A percentile compares a stretch with the other conserved stretches of the same genome.
Evolutionary conservation across 2,888 invertebrate genomes (phyloP).

Genomic region (Megastigmus dorsalis): DNA sequence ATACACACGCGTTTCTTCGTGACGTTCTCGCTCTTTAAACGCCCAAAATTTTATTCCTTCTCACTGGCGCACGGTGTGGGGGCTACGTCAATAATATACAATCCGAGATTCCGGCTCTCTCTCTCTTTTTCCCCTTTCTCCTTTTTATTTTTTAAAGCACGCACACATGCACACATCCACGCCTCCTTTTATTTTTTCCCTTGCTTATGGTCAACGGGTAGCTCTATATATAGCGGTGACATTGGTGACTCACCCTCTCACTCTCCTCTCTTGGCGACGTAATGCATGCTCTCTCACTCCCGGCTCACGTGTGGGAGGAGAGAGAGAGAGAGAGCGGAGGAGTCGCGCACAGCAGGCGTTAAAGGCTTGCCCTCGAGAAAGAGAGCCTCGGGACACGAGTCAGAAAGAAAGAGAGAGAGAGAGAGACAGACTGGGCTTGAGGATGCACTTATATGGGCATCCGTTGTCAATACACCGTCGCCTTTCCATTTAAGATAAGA

Average conservation of each 20-base stretch:
- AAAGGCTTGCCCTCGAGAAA: constrained; percentile 36
- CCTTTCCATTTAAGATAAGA: constrained; percentile 62
- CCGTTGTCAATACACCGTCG: constrained; percentile 61
- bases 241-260: constrained; percentile 70
- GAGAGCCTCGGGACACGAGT: constrained; percentile 33
- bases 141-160: background rate
- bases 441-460: constrained; percentile 72
- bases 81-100: too few relatives aligned
- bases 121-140: background rate
- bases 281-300: constrained; percentile 1
- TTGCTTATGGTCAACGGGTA: constrained; percentile 60
- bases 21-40: background rate
- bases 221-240: constrained; percentile 72
- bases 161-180: constrained; percentile 6
- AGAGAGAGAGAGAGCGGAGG: constrained; percentile 57
- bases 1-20: background rate
- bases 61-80: too few relatives aligned
- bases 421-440: constrained; percentile 49
- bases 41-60: background rate
- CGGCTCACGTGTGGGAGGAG: constrained; percentile 10
- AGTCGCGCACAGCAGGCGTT: constrained; percentile 7
- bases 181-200: constrained; percentile 39
- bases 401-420: background rate
- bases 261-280: constrained; percentile 52
- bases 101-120: background rate